Evolutionary conservation across 2,888 invertebrate genomes (phyloP), one percentile per base, ranked within the genome.

Genomic region (Protonemura montana): DNA sequence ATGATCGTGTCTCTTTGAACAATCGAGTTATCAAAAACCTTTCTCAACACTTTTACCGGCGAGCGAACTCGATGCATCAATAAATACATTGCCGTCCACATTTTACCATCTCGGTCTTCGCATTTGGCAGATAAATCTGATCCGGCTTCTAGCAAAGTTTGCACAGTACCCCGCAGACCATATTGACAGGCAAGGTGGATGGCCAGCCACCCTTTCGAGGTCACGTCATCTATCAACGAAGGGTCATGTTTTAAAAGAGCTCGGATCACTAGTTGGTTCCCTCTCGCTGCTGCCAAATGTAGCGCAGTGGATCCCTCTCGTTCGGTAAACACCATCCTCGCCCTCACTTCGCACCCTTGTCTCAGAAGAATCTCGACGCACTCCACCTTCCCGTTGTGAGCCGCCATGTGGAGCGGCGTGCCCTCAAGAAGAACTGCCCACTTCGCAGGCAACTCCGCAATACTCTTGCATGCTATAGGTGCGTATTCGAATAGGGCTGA

Each of bases 91-190:
- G 93, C 93, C 84, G 93, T 91, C 29, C 87, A 87, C 10, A 87
- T 87, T 26, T 88, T 88, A 29, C 88, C 88, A 16, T 89, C 88
- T 7, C 93, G 88, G 88, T 91, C 91, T 87, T 90, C 91, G 82
- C 84, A 84, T 28, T 84, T 59, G 10, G 27, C 59, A 16, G 76
- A 26, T 10, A 84, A 59, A 76, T 84, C 84, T 7, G 84, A 25
- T 3, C 84, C 84, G 3, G 26, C 25, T 13, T 59, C 28, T 76
- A 92, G 88, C 30, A 93, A 89, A 76, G 91, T 87, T 88, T 90
- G 90, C 42, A 94, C 93, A 82, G 94, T 93, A 87, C 94, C 93
- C 89, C 93, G 92, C 88, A 94, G 94, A 0, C 94, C 94, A 88
- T 93, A 92, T 86, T 93, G 92, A 83, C 93, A 93, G 3, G 84